Evolutionary conservation across 64 coral and sea anemone species (phyloP).

Genomic region (Pachyseris speciosa): DNA sequence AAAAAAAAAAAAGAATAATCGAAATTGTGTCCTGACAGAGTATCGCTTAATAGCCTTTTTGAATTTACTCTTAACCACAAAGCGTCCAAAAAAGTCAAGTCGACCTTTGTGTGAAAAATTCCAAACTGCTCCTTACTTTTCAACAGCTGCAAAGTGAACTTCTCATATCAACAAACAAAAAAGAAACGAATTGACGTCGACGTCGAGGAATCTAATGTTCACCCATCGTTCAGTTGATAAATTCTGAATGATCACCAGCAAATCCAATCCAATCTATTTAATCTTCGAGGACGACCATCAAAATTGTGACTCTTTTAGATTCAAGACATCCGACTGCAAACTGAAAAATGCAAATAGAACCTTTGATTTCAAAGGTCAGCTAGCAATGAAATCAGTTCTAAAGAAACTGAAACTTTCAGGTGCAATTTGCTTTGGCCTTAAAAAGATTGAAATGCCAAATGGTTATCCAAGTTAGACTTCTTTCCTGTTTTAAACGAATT

Average conservation of each 20-base stretch:
- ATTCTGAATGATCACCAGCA: not conserved
- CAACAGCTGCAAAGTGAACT: not conserved
- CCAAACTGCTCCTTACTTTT: not conserved
- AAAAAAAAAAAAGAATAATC: not conserved
- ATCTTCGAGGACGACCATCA: not conserved
- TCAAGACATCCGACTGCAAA: too few relatives aligned
- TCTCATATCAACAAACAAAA: not conserved
- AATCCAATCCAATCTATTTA: not conserved
- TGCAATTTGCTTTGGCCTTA: not conserved
- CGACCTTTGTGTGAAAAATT: not conserved
- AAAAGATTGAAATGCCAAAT: not conserved
- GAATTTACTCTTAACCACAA: too few relatives aligned
- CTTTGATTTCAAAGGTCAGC: not conserved
- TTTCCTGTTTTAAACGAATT: not conserved
- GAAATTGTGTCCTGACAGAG: not conserved
- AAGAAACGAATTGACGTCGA: not conserved
- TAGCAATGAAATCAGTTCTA: not conserved
- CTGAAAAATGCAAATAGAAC: not conserved
- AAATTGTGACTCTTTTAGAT: not conserved
- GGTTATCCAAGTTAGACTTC: not conserved
- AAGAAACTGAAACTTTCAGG: not conserved
- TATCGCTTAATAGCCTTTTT: not conserved
- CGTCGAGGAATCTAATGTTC: not conserved
- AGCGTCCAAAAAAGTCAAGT: not conserved
- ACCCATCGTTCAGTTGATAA: not conserved